phyloP scores from a whole-genome alignment of 2,797 vertebrate genomes.

The Ptychadena robeensis region DNA sequence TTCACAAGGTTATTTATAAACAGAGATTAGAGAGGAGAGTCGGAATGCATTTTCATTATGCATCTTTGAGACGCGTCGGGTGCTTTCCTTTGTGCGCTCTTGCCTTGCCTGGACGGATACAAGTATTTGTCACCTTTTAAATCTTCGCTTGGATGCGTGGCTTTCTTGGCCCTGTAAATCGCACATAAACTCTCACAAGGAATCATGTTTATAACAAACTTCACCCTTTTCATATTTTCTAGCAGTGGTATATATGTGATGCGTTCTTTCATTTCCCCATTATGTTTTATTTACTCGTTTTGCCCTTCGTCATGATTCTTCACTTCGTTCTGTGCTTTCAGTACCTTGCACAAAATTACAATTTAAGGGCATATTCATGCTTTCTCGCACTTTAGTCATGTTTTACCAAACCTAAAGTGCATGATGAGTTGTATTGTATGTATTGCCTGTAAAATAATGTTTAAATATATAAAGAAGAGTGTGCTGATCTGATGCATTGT shows the following conservation, averaged over 20 bases:
- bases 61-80: not conserved
- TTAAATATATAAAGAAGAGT: not conserved
- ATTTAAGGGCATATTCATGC: not conserved
- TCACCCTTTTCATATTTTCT: conserved; percentile 6
- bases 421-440: not conserved
- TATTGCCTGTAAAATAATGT: not conserved
- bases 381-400: not conserved
- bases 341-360: not conserved
- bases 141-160: conserved; percentile 4
- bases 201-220: not conserved
- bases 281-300: not conserved
- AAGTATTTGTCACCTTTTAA: conserved; percentile 38
- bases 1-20: conserved; percentile 58
- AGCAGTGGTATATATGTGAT: not conserved
- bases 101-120: not conserved
- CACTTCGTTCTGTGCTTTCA: not conserved
- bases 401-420: not conserved
- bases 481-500: too few species aligned
- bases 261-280: not conserved
- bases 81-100: conserved; percentile 24
- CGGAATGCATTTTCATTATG: conserved; percentile 41
- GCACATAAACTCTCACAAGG: not conserved
- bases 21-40: conserved; percentile 36
- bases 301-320: not conserved
- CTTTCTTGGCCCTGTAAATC: not conserved